These are phyloP conservation scores for Pseudochaenichthys georgianus DNA, from an alignment of 2,797 vertebrate genomes.

Conservation along the genomic window DNA sequence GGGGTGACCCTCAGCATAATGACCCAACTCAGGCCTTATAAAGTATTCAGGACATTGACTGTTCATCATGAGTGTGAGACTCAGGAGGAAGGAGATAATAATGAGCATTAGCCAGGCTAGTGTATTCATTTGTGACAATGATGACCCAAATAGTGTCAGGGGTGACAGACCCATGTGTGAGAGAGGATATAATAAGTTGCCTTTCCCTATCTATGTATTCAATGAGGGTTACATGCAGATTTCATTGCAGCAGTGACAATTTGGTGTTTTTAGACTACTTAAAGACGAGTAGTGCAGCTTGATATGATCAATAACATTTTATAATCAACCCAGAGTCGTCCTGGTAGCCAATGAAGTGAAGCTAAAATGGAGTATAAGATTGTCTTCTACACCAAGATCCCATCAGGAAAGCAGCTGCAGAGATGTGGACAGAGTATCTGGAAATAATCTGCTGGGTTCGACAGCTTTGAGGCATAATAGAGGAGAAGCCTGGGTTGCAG, in stretches of 20 bases:
- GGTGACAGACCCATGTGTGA: conserved; percentile 47
- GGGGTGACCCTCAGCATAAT: conserved; percentile 68
- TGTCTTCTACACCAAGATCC: conserved; percentile 51
- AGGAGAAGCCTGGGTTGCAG: conserved; percentile 47
- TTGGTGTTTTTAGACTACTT: conserved; percentile 46
- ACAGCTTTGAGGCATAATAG: conserved; percentile 53
- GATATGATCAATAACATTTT: conserved; percentile 70
- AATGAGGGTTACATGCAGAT: conserved; percentile 39
- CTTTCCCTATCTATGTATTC: conserved; percentile 42
- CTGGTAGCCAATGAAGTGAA: conserved; percentile 58
- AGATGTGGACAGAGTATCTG: conserved; percentile 55
- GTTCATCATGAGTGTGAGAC: conserved; percentile 60
- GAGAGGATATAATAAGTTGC: conserved; percentile 48
- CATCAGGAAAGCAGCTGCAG: conserved; percentile 31
- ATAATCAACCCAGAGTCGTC: conserved; percentile 67
- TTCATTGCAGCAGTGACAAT: conserved; percentile 54
- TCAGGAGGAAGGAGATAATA: conserved; percentile 54
- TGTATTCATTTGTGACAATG: conserved; percentile 65
- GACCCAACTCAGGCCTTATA: conserved; percentile 57
- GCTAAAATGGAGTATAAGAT: conserved; percentile 54
- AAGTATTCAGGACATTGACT: conserved; percentile 72
- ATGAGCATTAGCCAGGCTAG: conserved; percentile 58
- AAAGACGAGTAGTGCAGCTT: conserved; percentile 57
- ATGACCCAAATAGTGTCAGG: conserved; percentile 65
- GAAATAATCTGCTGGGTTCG: conserved; percentile 49